Conservation (phyloP, 2,797 vertebrate species). For the Typhlichthys subterraneus region DNA sequence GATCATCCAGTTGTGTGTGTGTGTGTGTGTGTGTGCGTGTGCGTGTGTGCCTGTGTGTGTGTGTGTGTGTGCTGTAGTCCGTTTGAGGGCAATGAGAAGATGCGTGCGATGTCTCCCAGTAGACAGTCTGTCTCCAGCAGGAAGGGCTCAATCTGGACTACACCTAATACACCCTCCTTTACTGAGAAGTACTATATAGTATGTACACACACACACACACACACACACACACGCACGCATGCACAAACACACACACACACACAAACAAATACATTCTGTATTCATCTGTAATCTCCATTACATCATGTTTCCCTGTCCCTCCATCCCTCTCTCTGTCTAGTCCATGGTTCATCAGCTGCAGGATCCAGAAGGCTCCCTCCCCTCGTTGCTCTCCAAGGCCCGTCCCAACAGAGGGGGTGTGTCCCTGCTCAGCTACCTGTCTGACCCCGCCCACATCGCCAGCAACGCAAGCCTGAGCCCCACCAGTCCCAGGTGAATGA, state of each 20-base stretch:
- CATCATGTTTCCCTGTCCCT: neutral
- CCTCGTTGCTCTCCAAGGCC: conserved; percentile 51
- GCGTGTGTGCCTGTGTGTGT: conserved; percentile 1
- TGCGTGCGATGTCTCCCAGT: conserved; percentile 73
- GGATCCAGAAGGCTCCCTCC: conserved; percentile 68
- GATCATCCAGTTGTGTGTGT: neutral
- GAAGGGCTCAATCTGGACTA: conserved; percentile 88
- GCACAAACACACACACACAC: neutral
- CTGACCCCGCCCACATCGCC: conserved; percentile 50
- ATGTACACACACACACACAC: conserved; percentile 55
- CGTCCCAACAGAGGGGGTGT: conserved; percentile 69
- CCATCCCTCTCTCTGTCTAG: conserved; percentile 44
- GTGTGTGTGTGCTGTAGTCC: conserved; percentile 59
- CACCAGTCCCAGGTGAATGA: conserved; percentile 9
- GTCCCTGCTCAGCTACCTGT: conserved; percentile 85
- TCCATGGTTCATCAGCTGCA: conserved; percentile 81
- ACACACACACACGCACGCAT: conserved; percentile 2
- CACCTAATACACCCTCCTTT: conserved; percentile 91
- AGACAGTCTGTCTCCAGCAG: conserved; percentile 84
- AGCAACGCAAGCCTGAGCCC: neutral
- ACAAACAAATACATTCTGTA: neutral
- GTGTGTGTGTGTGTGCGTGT: neutral
- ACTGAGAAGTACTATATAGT: conserved; percentile 91
- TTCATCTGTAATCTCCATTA: conserved; percentile 4
- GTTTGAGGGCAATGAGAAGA: conserved; percentile 77